These are phyloP conservation scores for Rhagonycha lutea DNA, from an alignment of 2,888 invertebrate genomes.

Conservation along the genomic window DNA sequence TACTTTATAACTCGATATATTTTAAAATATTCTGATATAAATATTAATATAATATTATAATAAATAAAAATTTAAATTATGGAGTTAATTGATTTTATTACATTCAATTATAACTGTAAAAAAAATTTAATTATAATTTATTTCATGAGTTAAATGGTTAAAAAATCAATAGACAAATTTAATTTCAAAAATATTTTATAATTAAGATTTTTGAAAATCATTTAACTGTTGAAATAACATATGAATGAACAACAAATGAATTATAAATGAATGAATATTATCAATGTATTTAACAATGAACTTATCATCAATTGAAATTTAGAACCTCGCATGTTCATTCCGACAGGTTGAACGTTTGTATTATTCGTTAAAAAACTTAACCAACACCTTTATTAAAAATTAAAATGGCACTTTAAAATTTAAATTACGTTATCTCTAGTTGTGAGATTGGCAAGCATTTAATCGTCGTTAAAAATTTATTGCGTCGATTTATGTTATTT, in stretches of 20 bases:
- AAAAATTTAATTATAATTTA: no score
- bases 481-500: conserved; percentile 1
- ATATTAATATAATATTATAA: no score
- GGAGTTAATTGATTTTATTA: no score
- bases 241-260: not conserved
- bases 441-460: not conserved
- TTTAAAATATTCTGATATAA: no score
- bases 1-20: no score
- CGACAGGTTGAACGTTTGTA: not conserved
- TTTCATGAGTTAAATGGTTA: no score
- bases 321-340: not conserved
- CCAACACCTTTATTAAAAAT: not conserved
- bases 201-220: not conserved
- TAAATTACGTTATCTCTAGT: not conserved
- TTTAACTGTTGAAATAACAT: not conserved
- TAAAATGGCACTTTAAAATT: not conserved
- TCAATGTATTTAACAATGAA: not conserved
- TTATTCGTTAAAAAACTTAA: not conserved
- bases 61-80: no score
- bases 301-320: not conserved
- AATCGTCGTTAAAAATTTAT: conserved; percentile 1
- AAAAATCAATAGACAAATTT: not conserved
- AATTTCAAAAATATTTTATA: not conserved
- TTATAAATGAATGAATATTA: not conserved
- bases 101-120: no score